These are phyloP conservation scores for Momotus momota DNA, from an alignment of 2,797 vertebrate species.

Conservation along the genomic window DNA sequence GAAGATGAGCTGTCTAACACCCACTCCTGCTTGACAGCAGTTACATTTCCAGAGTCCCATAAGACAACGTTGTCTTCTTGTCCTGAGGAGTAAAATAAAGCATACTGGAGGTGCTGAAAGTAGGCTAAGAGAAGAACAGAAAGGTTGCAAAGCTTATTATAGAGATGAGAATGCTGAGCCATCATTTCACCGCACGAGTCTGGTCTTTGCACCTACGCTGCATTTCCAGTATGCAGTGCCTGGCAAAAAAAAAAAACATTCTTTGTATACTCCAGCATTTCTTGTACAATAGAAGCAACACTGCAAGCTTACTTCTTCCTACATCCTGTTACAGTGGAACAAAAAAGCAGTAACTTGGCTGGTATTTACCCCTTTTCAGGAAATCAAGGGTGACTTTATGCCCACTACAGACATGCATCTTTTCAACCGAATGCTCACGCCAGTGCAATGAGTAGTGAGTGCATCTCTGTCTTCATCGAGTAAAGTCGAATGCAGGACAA, in stretches of 20 bases:
- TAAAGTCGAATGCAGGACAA: neutral
- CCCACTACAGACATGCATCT: neutral
- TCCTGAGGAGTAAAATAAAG: constrained; percentile 20
- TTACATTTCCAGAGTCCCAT: neutral
- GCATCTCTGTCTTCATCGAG: neutral
- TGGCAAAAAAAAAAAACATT: neutral
- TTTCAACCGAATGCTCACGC: neutral
- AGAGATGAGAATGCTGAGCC: constrained; percentile 7
- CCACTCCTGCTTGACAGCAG: constrained; percentile 37
- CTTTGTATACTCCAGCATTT: neutral
- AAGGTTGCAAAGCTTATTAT: constrained; percentile 8
- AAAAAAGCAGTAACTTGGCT: neutral
- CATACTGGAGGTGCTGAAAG: neutral
- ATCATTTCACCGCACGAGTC: neutral
- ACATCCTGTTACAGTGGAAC: neutral
- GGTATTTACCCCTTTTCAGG: neutral
- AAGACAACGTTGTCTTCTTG: constrained; percentile 38
- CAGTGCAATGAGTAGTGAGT: neutral
- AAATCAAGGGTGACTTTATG: neutral
- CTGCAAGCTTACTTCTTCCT: neutral
- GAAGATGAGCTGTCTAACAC: constrained; percentile 48
- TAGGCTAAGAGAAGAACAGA: constrained; percentile 8
- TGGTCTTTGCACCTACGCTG: neutral
- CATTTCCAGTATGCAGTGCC: neutral
- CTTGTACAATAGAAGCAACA: neutral